A percentile compares a stretch with the other conserved stretches of the same genome.
Conservation (phyloP, 2,888 invertebrate genomes). For the Harpalus rufipes region DNA sequence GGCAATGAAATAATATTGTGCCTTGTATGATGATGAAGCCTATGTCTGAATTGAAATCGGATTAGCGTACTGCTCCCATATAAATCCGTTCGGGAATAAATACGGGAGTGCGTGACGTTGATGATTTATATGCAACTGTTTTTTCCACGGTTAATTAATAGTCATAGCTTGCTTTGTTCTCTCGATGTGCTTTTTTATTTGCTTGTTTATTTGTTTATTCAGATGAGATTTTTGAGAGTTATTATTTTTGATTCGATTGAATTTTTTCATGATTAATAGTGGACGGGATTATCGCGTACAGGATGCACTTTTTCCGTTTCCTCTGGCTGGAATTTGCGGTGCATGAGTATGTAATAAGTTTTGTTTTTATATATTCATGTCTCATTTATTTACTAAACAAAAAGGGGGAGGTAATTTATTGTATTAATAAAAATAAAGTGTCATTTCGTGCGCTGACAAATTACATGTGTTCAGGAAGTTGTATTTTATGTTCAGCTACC, state of each 20-base stretch:
- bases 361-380: neutral
- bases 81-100: conserved; percentile 63
- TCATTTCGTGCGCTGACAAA: conserved; percentile 24
- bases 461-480: conserved; percentile 33
- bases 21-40: neutral
- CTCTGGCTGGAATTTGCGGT: conserved; percentile 30
- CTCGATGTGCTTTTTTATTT: conserved; percentile 53
- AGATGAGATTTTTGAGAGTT: conserved; percentile 47
- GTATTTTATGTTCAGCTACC: conserved; percentile 40
- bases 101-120: conserved; percentile 54
- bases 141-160: conserved; percentile 63
- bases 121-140: conserved; percentile 65
- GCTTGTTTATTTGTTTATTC: conserved; percentile 57
- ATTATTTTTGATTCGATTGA: conserved; percentile 53
- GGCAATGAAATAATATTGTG: neutral
- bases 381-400: conserved; percentile 23
- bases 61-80: conserved; percentile 52
- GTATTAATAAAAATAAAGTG: conserved; percentile 36
- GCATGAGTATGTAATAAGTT: conserved; percentile 1
- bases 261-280: conserved; percentile 46
- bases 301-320: conserved; percentile 45
- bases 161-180: conserved; percentile 59
- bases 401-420: conserved; percentile 37
- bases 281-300: conserved; percentile 5
- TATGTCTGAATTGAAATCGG: conserved; percentile 56